These are phyloP conservation scores for Paramormyrops kingsleyae DNA, from an alignment of 2,113 vertebrate species.

Conservation along the genomic window DNA sequence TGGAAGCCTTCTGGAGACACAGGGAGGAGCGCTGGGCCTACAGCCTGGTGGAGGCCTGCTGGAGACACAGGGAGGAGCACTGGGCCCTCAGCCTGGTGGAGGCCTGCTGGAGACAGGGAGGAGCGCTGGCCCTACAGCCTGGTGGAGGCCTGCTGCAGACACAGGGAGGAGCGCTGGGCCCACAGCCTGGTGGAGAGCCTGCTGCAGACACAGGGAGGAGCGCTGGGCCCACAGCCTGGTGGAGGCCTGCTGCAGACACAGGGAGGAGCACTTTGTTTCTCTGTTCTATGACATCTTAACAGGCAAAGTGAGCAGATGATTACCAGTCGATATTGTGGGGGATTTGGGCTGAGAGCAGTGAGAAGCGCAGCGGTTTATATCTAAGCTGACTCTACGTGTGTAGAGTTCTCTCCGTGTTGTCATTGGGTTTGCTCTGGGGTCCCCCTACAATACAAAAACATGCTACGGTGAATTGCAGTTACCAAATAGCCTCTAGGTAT, in stretches of 20 bases:
- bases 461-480: neutral
- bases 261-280: slow-evolving; percentile 49
- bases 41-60: no score
- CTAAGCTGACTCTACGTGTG: neutral
- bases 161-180: no score
- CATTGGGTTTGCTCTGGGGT: neutral
- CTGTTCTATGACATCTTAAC: slow-evolving; percentile 56
- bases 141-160: no score
- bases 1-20: no score
- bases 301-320: slow-evolving; percentile 47
- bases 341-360: neutral
- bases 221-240: slow-evolving; percentile 29
- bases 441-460: neutral
- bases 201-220: no score
- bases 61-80: no score
- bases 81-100: no score
- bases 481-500: neutral
- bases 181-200: no score
- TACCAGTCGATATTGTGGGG: neutral
- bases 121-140: no score
- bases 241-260: slow-evolving; percentile 49
- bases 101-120: no score
- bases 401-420: neutral
- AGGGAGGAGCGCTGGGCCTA: no score
- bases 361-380: neutral